phyloP scores from a whole-genome alignment of 2,888 invertebrate species.

The Nipponacmea schrenckii region DNA sequence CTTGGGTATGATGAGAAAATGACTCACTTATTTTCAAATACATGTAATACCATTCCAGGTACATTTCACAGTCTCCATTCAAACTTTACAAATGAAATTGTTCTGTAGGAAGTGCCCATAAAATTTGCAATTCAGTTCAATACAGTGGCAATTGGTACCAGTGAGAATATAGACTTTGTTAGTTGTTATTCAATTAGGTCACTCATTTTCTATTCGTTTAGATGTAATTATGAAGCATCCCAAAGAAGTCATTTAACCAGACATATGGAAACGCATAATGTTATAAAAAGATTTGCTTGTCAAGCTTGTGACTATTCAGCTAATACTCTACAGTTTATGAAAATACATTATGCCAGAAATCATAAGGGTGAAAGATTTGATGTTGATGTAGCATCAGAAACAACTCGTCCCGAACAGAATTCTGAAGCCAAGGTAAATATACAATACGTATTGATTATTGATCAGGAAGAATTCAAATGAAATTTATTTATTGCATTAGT shows the following conservation, averaged over 20 bases:
- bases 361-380: slow-evolving; percentile 42
- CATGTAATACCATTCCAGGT: no score
- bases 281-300: slow-evolving; percentile 61
- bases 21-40: no score
- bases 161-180: neutral
- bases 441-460: no score
- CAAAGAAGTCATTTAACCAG: slow-evolving; percentile 64
- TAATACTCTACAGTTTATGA: slow-evolving; percentile 64
- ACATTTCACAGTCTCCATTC: no score
- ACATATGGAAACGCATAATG: slow-evolving; percentile 65
- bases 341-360: slow-evolving; percentile 63
- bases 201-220: slow-evolving; percentile 24
- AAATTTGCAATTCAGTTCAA: no score
- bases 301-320: slow-evolving; percentile 64
- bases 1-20: no score
- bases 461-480: no score
- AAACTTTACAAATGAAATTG: no score
- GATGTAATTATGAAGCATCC: slow-evolving; percentile 64
- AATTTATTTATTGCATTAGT: no score
- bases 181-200: neutral
- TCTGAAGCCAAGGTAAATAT: neutral
- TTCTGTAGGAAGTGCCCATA: no score
- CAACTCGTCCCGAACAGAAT: slow-evolving; percentile 5
- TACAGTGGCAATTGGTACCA: neutral
- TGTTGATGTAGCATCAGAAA: slow-evolving; percentile 14